These are phyloP conservation scores for Rana temporaria DNA, from an alignment of 2,113 vertebrate genomes.

Conservation along the genomic window DNA sequence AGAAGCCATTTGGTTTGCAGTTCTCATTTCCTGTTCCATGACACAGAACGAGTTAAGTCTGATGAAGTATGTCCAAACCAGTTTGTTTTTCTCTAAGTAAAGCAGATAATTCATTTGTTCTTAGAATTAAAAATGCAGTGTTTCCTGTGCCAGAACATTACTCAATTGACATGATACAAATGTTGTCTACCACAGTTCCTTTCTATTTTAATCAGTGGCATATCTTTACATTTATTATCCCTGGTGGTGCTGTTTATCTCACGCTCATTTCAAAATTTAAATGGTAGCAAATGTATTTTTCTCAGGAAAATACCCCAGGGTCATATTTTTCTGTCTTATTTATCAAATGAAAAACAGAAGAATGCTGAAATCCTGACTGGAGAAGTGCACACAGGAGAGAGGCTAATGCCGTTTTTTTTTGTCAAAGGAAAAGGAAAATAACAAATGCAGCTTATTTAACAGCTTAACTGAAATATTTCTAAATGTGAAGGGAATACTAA, in stretches of 20 bases:
- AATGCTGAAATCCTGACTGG: background rate
- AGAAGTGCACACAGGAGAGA: background rate
- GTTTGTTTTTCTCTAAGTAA: background rate
- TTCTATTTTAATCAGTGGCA: constrained; percentile 23
- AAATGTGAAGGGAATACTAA: background rate
- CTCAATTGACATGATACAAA: constrained; percentile 14
- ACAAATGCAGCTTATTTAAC: background rate
- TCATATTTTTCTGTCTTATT: constrained; percentile 25
- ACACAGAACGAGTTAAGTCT: background rate
- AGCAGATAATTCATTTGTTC: background rate
- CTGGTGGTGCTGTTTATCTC: constrained; percentile 29
- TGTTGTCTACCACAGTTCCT: background rate
- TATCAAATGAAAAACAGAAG: constrained; percentile 32
- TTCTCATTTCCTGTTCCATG: too few species aligned
- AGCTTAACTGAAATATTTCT: background rate
- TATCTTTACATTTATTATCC: constrained; percentile 41
- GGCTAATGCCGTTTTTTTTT: background rate
- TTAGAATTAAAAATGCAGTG: constrained; percentile 7
- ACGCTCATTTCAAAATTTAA: constrained; percentile 16
- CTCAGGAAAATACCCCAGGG: constrained; percentile 24
- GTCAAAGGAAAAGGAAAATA: background rate
- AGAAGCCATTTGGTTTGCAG: too few species aligned
- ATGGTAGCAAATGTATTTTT: constrained; percentile 37
- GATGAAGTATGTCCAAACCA: background rate
- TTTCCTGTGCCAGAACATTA: background rate